phyloP scores from a whole-genome alignment of 2,888 invertebrate genomes.

The Callyntrura guangdongensis region DNA sequence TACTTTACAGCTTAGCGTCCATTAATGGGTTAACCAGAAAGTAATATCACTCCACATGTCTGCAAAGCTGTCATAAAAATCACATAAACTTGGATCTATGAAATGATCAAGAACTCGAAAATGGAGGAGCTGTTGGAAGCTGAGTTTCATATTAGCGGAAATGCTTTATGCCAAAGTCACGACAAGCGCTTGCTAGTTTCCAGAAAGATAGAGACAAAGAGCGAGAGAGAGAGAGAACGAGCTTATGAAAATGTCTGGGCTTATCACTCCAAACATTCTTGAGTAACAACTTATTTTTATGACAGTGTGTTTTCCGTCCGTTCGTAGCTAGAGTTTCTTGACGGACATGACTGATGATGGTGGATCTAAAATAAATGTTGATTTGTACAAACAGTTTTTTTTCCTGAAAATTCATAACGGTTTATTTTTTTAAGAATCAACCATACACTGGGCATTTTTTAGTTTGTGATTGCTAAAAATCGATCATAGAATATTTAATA shows the following conservation, averaged over 20 bases:
- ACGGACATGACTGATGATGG: not conserved
- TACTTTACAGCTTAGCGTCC: not conserved
- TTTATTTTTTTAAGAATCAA: slow-evolving; percentile 67
- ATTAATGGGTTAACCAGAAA: slow-evolving; percentile 16
- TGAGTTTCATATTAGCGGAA: not conserved
- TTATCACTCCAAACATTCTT: not conserved
- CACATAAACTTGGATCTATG: slow-evolving; percentile 54
- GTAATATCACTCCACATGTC: not conserved
- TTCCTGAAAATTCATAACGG: slow-evolving; percentile 38
- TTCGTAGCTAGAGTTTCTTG: not conserved
- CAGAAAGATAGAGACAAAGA: no score
- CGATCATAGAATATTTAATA: slow-evolving; percentile 14
- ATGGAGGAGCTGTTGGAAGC: not conserved
- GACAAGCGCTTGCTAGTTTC: not conserved
- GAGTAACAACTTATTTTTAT: not conserved
- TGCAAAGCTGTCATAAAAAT: slow-evolving; percentile 52
- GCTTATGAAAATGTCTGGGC: not conserved
- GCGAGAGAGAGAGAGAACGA: no score
- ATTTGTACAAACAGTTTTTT: slow-evolving; percentile 1
- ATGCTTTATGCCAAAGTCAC: not conserved
- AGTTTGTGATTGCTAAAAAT: slow-evolving; percentile 71
- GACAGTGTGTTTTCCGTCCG: no score
- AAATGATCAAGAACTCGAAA: not conserved
- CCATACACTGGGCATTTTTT: slow-evolving; percentile 58
- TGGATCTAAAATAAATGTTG: not conserved